phyloP scores from a whole-genome alignment of 2,888 invertebrate genomes.

The Petrolisthes cinctipes region DNA sequence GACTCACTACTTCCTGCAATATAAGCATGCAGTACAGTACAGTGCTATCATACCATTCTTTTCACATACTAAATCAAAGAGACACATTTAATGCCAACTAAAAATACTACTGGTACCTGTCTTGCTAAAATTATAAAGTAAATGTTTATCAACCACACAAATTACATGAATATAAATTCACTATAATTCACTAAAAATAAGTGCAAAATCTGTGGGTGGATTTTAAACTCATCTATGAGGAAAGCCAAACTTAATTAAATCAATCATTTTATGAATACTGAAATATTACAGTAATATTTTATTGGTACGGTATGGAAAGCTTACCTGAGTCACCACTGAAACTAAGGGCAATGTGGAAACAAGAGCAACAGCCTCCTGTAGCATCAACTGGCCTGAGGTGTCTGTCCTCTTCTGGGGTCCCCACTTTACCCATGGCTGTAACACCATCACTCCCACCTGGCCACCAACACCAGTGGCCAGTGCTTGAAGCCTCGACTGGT shows the following conservation, averaged over 20 bases:
- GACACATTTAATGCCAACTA: no score
- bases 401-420: conserved; percentile 73
- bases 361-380: conserved; percentile 81
- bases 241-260: no score
- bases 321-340: conserved; percentile 74
- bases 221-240: no score
- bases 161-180: no score
- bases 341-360: conserved; percentile 79
- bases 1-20: conserved; percentile 44
- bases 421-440: conserved; percentile 84
- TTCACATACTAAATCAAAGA: no score
- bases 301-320: neutral
- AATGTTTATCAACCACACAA: no score
- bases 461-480: neutral
- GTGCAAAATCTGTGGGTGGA: no score
- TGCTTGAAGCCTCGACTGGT: conserved; percentile 4
- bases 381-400: conserved; percentile 77
- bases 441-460: conserved; percentile 74
- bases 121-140: no score
- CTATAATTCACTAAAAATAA: no score
- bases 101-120: no score
- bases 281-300: no score
- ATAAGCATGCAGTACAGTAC: neutral
- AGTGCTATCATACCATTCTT: neutral
- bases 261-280: no score